These are phyloP conservation scores for Mormyrus lacerda DNA, from an alignment of 2,113 vertebrate genomes.

Conservation along the genomic window DNA sequence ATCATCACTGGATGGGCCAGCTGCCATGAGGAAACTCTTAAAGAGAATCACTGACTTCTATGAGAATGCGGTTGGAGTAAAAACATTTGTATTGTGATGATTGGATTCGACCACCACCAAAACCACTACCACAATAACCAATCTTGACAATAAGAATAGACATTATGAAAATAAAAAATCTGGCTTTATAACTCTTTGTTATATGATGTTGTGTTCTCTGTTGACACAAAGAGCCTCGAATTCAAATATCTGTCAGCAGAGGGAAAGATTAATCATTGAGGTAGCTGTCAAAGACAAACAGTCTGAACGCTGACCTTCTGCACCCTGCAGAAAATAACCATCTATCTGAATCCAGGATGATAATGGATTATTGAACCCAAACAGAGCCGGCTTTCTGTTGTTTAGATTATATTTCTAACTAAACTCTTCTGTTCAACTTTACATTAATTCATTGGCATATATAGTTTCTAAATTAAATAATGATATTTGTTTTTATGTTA, in stretches of 20 bases:
- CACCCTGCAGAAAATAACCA: not conserved
- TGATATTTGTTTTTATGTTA: not conserved
- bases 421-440: not conserved
- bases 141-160: not conserved
- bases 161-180: not conserved
- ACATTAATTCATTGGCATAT: not conserved
- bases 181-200: not conserved
- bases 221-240: not conserved
- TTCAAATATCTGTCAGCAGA: not conserved
- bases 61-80: not conserved
- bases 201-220: not conserved
- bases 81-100: too few species aligned
- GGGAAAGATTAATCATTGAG: not conserved
- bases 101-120: not conserved
- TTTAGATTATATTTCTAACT: not conserved
- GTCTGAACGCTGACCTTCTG: not conserved
- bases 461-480: not conserved
- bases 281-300: not conserved
- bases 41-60: not conserved
- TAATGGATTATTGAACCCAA: not conserved
- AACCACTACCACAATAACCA: not conserved
- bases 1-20: not conserved
- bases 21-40: not conserved
- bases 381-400: not conserved
- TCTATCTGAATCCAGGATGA: not conserved